Evolutionary conservation across 2,888 invertebrate genomes (phyloP), one percentile per base, ranked within the genome.

Genomic region (Dicycla oo): DNA sequence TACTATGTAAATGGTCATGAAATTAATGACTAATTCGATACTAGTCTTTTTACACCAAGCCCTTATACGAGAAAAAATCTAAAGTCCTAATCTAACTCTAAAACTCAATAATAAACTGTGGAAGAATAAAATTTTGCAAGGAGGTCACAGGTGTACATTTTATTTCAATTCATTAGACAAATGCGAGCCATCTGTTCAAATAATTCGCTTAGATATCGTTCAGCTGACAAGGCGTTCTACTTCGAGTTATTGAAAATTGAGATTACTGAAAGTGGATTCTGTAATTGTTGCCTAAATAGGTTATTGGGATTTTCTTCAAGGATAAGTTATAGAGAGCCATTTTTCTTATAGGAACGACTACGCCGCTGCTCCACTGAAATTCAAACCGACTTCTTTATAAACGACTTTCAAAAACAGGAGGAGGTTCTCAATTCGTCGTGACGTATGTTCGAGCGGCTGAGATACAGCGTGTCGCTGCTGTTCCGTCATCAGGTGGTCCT

Each of bases 121-220:
- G 53, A 40, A 75, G 78, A 70, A 71, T 81, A 79, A 87, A 87
- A 84, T 71, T 78, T 74, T 54, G 47, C 23, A 47, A 74, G 26
- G 7, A 53, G 53, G 76, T 78, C 84, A 76, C 84, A 84, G 87
- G 81, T 88, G 87, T 69, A 82, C 82, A 78, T 84, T 88, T 87
- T 86, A 85, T 83, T 88, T 84, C 85, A 81, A 86, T 88, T 88
- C 87, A 86, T 87, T 86, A 88, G 86, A 87, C 81, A 86, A 87
- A 89, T 85, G 86, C 69, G 78, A 51, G 83, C 47, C 87, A 79
- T 87, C 88, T 88, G 89, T 81, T 86, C 79, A 69, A 69, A 82
- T 88, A 86, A 89, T 87, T 88, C 81, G 78, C 84, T 87, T 86
- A 82, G 80, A 83, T 81, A 73, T 80, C 67, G 80, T 76, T 72